Base-by-base conservation (phyloP, 2,888 invertebrate species). In the Dromius quadrimaculatus region DNA sequence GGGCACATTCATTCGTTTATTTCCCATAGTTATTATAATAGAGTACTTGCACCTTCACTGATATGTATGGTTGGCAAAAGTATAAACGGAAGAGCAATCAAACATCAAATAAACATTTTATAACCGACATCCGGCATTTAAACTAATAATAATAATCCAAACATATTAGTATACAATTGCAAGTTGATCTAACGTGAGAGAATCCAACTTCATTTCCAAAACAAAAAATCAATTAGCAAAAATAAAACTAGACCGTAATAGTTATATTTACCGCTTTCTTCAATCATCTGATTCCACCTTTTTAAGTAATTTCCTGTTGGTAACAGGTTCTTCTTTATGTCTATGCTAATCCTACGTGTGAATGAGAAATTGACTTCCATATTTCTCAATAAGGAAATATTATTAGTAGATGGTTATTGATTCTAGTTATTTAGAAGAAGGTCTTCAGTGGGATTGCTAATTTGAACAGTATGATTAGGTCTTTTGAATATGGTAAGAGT, bases 211-310 rank as follows among this genome's bases (percentile, higher is more conserved):
- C 3, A 28, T 5, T n/a, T n/a, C n/a, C 28, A 28, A 28, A 28
- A 28, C 28, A 41, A 1, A 15, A 11, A 11, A 41, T 41, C 41
- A 41, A 41, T 54, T 54, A 28, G 28, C 50, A 28, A 54, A 50
- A 54, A 54, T 54, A 28, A 23, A 54, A 23, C 50, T 15, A 15
- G 28, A 23, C 11, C 17, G 13, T 54, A 54, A 54, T 54, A 54
- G 50, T 54, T 28, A 54, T 32, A 54, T 54, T 23, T 54, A 15
- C 50, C 50, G 50, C 50, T 54, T 54, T 54, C 50, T 54, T 47
- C 23, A 47, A 47, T 47, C 47, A 28, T 17, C 50, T 43, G 28
- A 15, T n/a, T n/a, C 28, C 28, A 23, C 13, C 13, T 54, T 54
- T 54, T 54, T 28, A 23, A 15, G 28, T 54, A 54, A 28, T 54